Base-by-base conservation (phyloP, 2,113 vertebrate species). In the Barbus barbus region DNA sequence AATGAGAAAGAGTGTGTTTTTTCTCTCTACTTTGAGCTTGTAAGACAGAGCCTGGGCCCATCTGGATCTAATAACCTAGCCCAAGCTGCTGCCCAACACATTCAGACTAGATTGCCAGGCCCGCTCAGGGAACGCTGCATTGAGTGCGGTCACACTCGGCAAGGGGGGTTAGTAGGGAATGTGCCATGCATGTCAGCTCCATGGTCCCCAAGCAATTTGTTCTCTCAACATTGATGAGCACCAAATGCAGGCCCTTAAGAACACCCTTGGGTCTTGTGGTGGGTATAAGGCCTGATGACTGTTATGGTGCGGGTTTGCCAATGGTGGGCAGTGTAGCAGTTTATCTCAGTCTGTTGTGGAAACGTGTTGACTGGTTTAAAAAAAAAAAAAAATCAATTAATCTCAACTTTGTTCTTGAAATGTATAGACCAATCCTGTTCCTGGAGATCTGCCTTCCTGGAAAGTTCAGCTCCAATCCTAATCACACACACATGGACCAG, bases 41-140 rank as follows among this genome's bases (percentile, higher is more conserved):
- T 77, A 76, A 78, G 74, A 38, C 53, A 44, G 56, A 89, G 91
- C 89, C 44, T 60, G 61, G 61, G 72, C 61, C 91, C 94, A 95
- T 94, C 93, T 95, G 94, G 91, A 93, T 94, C 91, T 92, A 94
- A 95, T 95, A 93, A 94, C 91, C 91, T 1, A 85, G 90, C 90
- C 91, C 87, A 85, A 89, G 92, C 53, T 87, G 90, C 91, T 90
- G 20, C 83, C 67, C 58, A 26, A 58, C 44, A 13, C 60, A 65
- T 38, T 56, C 11, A 9, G 20, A 33, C 58, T 36, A 33, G 82
- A 78, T 3, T 56, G 36, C 56, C 61, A 53, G 73, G 11, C 46
- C 73, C 4, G 31, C n/a, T 71, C 14, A 31, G 83, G 63, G 60
- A 78, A 20, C 16, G 31, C 53, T 44, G 36, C 16, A 63, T 79